A percentile compares a stretch with the other conserved stretches of the same genome.
These are phyloP conservation scores for Eubasilissa splendida DNA, from an alignment of 2,888 invertebrate species.

Conservation along the genomic window DNA sequence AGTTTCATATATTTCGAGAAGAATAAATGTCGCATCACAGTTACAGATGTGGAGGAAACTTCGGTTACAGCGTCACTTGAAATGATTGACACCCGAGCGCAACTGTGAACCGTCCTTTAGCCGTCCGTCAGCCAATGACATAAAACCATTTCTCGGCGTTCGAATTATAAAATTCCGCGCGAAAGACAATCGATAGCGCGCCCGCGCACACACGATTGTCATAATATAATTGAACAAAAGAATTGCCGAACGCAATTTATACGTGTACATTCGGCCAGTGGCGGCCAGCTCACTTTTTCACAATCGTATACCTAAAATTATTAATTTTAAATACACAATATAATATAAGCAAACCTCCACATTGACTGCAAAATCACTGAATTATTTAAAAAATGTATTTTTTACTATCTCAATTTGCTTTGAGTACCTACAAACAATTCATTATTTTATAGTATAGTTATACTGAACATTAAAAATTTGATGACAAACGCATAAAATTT, in stretches of 20 bases:
- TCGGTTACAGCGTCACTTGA: no score
- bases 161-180: slow-evolving; percentile 52
- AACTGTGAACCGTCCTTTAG: slow-evolving; percentile 7
- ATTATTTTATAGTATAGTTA: no score
- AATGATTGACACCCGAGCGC: slow-evolving; percentile 18
- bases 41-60: no score
- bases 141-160: slow-evolving; percentile 21
- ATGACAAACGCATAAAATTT: no score
- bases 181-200: slow-evolving; percentile 49
- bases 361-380: no score
- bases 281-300: neutral
- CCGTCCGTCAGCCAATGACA: slow-evolving; percentile 27
- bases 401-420: no score
- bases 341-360: no score
- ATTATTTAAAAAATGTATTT: no score
- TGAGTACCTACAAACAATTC: no score
- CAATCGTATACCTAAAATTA: neutral
- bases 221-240: slow-evolving; percentile 51
- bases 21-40: no score
- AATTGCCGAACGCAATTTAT: slow-evolving; percentile 46
- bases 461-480: no score
- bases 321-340: neutral
- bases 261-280: slow-evolving; percentile 18
- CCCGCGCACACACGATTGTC: slow-evolving; percentile 44
- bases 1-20: no score